phyloP scores from a whole-genome alignment of 2,888 invertebrate species.

The Chrysolina americana region DNA sequence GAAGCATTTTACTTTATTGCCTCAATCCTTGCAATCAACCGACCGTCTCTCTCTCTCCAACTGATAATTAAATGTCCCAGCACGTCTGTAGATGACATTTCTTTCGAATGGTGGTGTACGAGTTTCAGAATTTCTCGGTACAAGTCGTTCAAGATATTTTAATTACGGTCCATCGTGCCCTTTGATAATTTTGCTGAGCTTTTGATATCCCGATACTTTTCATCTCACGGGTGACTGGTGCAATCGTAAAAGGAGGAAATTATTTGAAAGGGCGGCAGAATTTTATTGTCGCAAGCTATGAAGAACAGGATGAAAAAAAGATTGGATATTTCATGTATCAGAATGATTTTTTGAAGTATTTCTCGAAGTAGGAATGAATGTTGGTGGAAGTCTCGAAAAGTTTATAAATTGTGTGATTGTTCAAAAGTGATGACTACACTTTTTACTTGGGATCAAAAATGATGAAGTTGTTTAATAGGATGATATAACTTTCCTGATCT shows the following conservation, averaged over 20 bases:
- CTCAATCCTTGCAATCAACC: not conserved
- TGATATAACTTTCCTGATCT: no score
- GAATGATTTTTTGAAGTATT: not conserved
- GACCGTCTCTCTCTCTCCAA: not conserved
- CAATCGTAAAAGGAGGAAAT: conserved; percentile 39
- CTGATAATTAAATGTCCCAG: not conserved
- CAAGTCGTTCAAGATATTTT: conserved; percentile 45
- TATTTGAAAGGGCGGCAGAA: conserved; percentile 31
- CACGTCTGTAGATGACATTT: conserved; percentile 16
- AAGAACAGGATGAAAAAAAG: not conserved
- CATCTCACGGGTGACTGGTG: conserved; percentile 40
- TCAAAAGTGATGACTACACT: no score
- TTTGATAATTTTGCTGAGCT: conserved; percentile 45
- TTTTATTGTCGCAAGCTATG: conserved; percentile 29
- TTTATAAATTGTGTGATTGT: not conserved
- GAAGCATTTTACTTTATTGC: not conserved
- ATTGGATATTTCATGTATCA: not conserved
- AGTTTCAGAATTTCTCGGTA: conserved; percentile 37
- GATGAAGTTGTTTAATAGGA: no score
- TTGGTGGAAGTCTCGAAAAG: not conserved
- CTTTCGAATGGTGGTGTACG: conserved; percentile 7
- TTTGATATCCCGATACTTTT: conserved; percentile 47
- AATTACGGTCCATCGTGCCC: conserved; percentile 41
- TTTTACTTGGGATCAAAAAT: no score
- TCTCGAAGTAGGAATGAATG: not conserved